Percentiles rank a stretch among this genome's conserved stretches.
Conservation (phyloP, 2,888 invertebrate genomes). For the Synergus itoensis region DNA sequence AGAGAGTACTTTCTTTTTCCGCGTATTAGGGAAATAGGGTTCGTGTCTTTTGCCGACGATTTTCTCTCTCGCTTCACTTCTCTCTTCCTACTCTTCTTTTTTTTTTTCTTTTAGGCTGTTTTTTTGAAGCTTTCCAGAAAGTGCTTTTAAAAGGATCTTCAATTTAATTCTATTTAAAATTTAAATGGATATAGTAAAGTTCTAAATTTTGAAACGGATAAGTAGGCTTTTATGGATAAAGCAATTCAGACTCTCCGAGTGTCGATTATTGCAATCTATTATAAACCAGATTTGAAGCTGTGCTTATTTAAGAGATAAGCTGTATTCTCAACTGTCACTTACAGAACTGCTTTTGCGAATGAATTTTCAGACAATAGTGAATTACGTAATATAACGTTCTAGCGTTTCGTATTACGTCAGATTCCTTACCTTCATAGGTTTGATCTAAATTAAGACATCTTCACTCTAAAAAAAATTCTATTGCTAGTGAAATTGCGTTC, state of each 20-base stretch:
- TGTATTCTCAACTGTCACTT: not conserved
- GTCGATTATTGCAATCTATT: not conserved
- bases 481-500: too few relatives aligned
- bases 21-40: slow-evolving; percentile 63
- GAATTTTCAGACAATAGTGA: not conserved
- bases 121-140: not conserved
- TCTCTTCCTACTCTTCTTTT: slow-evolving; percentile 46
- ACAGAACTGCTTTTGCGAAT: not conserved
- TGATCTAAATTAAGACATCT: too few relatives aligned
- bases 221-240: not conserved
- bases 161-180: not conserved
- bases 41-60: slow-evolving; percentile 45
- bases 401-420: not conserved
- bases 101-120: slow-evolving; percentile 38
- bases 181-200: not conserved
- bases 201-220: not conserved
- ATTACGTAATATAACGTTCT: not conserved
- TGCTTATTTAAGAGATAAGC: not conserved
- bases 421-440: too few relatives aligned
- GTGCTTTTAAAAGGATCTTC: slow-evolving; percentile 7
- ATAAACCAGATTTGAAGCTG: not conserved
- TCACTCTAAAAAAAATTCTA: too few relatives aligned
- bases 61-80: slow-evolving; percentile 42
- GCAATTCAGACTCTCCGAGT: not conserved
- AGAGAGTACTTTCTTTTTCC: slow-evolving; percentile 55